phyloP scores from a whole-genome alignment of 2,113 vertebrate species.

The Miniopterus natalensis region DNA sequence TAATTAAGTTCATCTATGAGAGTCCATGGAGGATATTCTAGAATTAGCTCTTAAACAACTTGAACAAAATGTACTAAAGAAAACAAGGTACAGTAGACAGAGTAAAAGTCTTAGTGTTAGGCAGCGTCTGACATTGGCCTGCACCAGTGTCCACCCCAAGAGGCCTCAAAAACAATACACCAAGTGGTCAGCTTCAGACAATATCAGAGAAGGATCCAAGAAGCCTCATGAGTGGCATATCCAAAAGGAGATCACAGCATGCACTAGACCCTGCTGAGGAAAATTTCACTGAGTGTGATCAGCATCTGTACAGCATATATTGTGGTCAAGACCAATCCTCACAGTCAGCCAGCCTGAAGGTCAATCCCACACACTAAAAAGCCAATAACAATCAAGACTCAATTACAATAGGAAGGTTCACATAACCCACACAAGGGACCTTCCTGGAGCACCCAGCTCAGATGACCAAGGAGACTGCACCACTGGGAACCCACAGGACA shows the following conservation, averaged over 20 bases:
- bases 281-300: neutral
- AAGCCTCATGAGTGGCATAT: neutral
- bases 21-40: slow-evolving; percentile 49
- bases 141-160: neutral
- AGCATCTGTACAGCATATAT: neutral
- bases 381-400: neutral
- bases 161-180: neutral
- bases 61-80: slow-evolving; percentile 51
- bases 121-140: neutral
- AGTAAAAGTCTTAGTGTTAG: slow-evolving; percentile 38
- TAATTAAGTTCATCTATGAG: slow-evolving; percentile 61
- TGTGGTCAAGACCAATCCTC: neutral
- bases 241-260: neutral
- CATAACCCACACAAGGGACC: neutral
- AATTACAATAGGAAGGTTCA: neutral
- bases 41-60: slow-evolving; percentile 63
- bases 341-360: neutral
- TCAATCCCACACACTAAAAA: neutral
- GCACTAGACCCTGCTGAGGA: neutral
- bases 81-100: slow-evolving; percentile 19
- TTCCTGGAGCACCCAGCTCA: neutral
- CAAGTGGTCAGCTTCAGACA: neutral
- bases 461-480: neutral
- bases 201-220: neutral
- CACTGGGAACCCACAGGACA: neutral